Conservation (phyloP, 2,888 invertebrate genomes). For the Catocala nupta region DNA sequence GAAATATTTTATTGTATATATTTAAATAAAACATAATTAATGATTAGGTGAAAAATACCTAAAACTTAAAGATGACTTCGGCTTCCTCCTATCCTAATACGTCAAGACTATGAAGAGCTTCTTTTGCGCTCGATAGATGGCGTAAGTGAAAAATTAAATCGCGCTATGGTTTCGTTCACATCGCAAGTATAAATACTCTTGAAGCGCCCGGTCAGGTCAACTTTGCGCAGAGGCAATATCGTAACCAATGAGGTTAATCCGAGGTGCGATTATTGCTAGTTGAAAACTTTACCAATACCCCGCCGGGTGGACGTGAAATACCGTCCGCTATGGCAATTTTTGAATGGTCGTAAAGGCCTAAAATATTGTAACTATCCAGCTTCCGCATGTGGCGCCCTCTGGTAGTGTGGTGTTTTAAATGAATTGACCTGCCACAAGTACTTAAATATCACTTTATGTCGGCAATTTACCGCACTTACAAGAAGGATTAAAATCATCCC, state of each 20-base stretch:
- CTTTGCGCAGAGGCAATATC: conserved; percentile 97
- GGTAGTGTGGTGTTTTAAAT: too few relatives aligned
- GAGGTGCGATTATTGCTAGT: conserved; percentile 97
- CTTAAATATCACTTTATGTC: too few relatives aligned
- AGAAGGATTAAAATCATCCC: too few relatives aligned
- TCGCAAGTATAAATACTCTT: conserved; percentile 16
- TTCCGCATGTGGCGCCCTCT: not conserved
- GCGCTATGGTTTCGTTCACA: conserved; percentile 49
- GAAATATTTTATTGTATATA: too few relatives aligned
- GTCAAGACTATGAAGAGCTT: not conserved
- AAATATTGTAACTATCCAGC: conserved; percentile 20
- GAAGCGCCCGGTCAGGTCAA: conserved; percentile 69
- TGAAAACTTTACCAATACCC: conserved; percentile 93
- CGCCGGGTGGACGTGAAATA: conserved; percentile 84
- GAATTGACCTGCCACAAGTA: too few relatives aligned
- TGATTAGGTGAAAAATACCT: too few relatives aligned
- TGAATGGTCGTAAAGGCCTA: conserved; percentile 73
- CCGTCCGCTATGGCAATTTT: conserved; percentile 84
- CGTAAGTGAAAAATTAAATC: conserved; percentile 38
- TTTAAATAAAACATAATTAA: too few relatives aligned
- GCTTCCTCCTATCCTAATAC: too few relatives aligned
- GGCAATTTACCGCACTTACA: too few relatives aligned
- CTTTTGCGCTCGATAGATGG: conserved; percentile 43
- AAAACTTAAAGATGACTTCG: too few relatives aligned
- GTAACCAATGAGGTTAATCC: conserved; percentile 96